Evolutionary conservation across 1,140 invertebrate genomes (phyloP).

Genomic region (Ylistrum balloti): DNA sequence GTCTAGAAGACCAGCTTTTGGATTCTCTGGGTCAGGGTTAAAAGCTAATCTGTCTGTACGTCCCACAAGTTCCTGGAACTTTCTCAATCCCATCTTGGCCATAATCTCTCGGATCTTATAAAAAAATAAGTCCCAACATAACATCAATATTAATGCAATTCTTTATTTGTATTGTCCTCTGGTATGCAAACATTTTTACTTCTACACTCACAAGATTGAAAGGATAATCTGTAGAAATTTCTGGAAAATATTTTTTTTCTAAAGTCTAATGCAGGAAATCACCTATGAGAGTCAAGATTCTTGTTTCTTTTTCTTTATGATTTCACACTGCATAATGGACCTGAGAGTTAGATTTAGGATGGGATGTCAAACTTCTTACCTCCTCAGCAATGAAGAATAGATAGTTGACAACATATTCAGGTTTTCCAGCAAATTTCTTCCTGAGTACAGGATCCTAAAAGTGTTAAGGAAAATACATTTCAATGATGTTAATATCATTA

Average conservation of each 20-base stretch:
- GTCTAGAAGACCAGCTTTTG: slow-evolving; percentile 93
- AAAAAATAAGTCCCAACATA: slow-evolving; percentile 54
- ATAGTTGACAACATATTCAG: slow-evolving; percentile 99
- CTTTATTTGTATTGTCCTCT: no score
- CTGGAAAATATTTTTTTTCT: no score
- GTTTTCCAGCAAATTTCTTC: slow-evolving; percentile 98
- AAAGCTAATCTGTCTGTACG: slow-evolving; percentile 91
- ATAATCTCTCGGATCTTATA: slow-evolving; percentile 91
- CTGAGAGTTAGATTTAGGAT: no score
- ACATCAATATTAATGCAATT: no score
- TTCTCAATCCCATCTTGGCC: slow-evolving; percentile 94
- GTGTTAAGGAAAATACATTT: neutral
- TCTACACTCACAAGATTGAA: no score
- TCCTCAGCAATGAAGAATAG: slow-evolving; percentile 99
- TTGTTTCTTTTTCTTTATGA: no score
- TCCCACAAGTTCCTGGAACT: slow-evolving; percentile 96
- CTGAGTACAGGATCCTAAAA: slow-evolving; percentile 93
- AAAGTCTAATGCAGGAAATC: no score
- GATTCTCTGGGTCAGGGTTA: slow-evolving; percentile 84
- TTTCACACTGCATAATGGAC: no score
- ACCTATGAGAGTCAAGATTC: no score
- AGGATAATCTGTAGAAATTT: no score
- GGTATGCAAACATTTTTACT: no score
- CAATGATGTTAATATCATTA: neutral
- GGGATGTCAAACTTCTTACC: no score